Base-by-base conservation (phyloP, 2,797 vertebrate species). In the Jordanella pulchra region DNA sequence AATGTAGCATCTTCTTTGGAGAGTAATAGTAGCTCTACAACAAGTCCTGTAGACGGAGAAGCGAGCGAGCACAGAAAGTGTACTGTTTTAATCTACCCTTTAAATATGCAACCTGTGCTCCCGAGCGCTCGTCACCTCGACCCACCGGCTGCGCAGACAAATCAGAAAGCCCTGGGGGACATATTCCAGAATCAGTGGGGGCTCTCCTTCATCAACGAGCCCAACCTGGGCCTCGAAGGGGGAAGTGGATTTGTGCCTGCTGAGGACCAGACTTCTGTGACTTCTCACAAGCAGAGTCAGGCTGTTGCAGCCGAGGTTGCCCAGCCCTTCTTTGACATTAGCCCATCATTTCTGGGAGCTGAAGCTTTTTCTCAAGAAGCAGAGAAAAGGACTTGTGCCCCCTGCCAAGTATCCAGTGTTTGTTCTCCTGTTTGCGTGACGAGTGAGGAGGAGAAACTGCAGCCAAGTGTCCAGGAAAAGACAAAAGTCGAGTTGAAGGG, bases 131-230 rank as follows among this genome's bases (percentile, higher is more conserved):
- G 94, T 69, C 95, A 94, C 82, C 91, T 94, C 60, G 89, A 94
- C 66, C 96, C 50, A 30, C 92, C 91, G 71, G 85, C 91, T 77
- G 95, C 95, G 80, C 96, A 95, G 91, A 92, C 96, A 77, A 97
- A 95, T 95, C 97, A 98, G 94, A 98, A 99, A 93, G 96, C 95
- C 90, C 93, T 99, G 93, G 97, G 97, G 77, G 97, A 98, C 87
- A 99, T 99, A 92, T 99, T 99, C 95, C 97, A 99, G 93, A 99
- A 99, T 94, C 97, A 98, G 88, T 99, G 98, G 98, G 98, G 98
- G 79, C 97, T 99, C 90, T 99, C 97, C 72, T 99, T 99, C 93
- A 99, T 99, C 89, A 99, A 99, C 1, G 98, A 99, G 84, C 97
- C 97, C 86, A 98, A 95, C 58, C 92, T 96, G 72, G 96, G 96